Percentiles rank a stretch among this genome's conserved stretches.
Evolutionary conservation across 2,888 invertebrate genomes (phyloP).

Genomic region (Linnaemya tessellans): DNA sequence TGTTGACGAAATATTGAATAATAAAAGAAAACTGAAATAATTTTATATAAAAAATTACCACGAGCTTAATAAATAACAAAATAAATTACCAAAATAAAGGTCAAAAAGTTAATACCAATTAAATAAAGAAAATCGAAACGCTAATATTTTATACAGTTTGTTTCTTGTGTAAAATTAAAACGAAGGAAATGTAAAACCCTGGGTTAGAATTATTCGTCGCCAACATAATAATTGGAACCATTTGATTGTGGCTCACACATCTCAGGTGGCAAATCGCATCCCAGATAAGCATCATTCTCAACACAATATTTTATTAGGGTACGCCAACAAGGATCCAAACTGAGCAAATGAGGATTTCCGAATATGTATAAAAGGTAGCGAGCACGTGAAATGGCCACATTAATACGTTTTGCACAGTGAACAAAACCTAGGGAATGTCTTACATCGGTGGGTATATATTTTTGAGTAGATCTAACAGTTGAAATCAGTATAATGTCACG

Average conservation of each 20-base stretch:
- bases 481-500: constrained; percentile 88
- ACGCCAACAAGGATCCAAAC: constrained; percentile 88
- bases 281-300: constrained; percentile 87
- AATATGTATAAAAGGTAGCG: constrained; percentile 89
- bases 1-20: too few relatives aligned
- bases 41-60: too few relatives aligned
- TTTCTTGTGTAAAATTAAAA: too few relatives aligned
- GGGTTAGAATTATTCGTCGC: neutral
- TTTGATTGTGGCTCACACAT: constrained; percentile 55
- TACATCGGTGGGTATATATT: constrained; percentile 83
- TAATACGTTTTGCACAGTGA: constrained; percentile 90
- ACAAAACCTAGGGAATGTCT: constrained; percentile 89
- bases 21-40: too few relatives aligned
- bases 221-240: neutral
- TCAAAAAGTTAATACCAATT: too few relatives aligned
- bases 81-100: too few relatives aligned
- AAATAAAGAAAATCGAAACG: too few relatives aligned
- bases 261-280: constrained; percentile 86
- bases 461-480: constrained; percentile 85
- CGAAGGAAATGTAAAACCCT: too few relatives aligned
- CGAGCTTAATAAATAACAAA: too few relatives aligned
- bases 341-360: constrained; percentile 91
- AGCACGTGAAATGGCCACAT: constrained; percentile 94
- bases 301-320: constrained; percentile 87
- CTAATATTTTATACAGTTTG: too few relatives aligned